phyloP scores from a whole-genome alignment of 2,113 vertebrate genomes.

The Picathartes gymnocephalus region DNA sequence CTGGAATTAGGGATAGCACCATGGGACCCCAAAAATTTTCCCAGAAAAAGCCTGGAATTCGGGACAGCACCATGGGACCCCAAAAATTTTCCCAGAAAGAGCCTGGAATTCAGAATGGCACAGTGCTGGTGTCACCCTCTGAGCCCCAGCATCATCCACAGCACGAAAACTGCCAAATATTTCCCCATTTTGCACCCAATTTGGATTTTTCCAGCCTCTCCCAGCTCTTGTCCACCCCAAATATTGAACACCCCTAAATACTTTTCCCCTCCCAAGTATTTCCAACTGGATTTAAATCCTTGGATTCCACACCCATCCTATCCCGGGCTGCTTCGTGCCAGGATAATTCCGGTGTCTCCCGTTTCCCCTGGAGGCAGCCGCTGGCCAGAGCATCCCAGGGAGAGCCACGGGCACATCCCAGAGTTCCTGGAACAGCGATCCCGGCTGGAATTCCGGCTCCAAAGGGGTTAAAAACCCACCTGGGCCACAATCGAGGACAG shows the following conservation, averaged over 20 bases:
- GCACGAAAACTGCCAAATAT: neutral
- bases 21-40: neutral
- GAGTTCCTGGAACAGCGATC: neutral
- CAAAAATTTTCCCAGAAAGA: rapidly evolving
- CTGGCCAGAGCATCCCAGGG: neutral
- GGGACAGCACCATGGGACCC: rapidly evolving
- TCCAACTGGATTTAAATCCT: neutral
- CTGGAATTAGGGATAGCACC: neutral
- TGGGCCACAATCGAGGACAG: neutral
- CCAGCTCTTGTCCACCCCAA: neutral
- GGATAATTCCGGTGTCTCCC: rapidly evolving
- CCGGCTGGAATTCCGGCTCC: neutral
- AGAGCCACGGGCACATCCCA: neutral
- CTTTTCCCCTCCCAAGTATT: neutral
- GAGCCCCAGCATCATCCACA: rapidly evolving
- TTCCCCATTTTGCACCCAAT: neutral
- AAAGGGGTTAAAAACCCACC: neutral
- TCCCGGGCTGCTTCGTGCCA: neutral
- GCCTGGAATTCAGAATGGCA: neutral
- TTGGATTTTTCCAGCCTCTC: rapidly evolving
- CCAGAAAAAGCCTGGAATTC: neutral
- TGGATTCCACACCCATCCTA: rapidly evolving
- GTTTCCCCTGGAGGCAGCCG: neutral
- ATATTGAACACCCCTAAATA: neutral
- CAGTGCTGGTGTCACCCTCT: rapidly evolving